Evolutionary conservation across 2,113 vertebrate species (phyloP), one percentile per base, ranked within the genome.

Genomic region (Erpornis zantholeuca): DNA sequence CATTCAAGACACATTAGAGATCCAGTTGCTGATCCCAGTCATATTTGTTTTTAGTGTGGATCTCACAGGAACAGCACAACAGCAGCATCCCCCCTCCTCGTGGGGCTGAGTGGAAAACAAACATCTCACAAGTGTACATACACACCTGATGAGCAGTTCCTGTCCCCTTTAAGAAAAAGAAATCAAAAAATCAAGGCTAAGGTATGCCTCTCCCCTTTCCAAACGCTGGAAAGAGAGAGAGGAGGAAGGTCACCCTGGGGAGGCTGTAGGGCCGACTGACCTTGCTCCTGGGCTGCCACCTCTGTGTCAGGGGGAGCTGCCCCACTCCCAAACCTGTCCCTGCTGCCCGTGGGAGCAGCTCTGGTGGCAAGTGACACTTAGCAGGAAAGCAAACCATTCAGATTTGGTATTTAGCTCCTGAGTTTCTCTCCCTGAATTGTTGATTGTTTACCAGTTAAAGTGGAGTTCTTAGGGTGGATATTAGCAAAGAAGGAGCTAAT

Each of bases 401-500:
- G n/a, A 60, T 52, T 70, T 88, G 72, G 40, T 52, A 59, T 82
- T 92, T 73, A 90, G 54, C 61, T 92, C 61, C 35, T 36, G 52
- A 84, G 78, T 61, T 77, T 63, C 63, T 70, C 73, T 82, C 59
- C 40, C 90, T 70, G 61, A 72, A 63, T 45, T 88, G 88, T 36
- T 90, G 85, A n/a, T 53, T 88, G 64, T 93, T 95, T 94, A 81
- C 76, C 53, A 75, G 78, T 65, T 66, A 59, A 83, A 90, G 68
- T 35, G 28, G 38, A 92, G 80, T 56, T 90, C 80, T 88, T 78
- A 53, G 92, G 88, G 69, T 93, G 82, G 65, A 92, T 97, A 94
- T 94, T 94, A 96, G 75, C 82, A 92, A 94, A 97, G 95, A 90
- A 93, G 91, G 92, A 94, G 95, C 88, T 91, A 95, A 94, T 97